Base-by-base conservation (phyloP, 1,140 invertebrate species). In the Caenorhabditis brenneri region DNA sequence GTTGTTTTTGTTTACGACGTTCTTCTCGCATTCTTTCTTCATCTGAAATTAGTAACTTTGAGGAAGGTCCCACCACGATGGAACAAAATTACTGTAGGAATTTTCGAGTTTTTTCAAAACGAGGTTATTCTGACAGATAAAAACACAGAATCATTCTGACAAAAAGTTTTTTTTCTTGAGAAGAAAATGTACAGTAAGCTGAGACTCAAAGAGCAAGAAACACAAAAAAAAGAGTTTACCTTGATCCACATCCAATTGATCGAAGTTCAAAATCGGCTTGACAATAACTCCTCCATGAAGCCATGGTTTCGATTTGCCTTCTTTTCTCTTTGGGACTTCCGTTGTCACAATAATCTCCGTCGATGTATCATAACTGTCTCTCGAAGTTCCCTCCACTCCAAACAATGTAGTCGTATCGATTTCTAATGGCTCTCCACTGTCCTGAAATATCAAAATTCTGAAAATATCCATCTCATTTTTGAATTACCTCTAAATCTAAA, bases 191-290 rank as follows among this genome's bases (percentile, higher is more conserved):
- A n/a, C n/a, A n/a, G n/a, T n/a, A n/a, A n/a, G n/a, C n/a, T n/a
- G n/a, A n/a, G n/a, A n/a, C n/a, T n/a, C n/a, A n/a, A n/a, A n/a
- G n/a, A n/a, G n/a, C n/a, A n/a, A n/a, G n/a, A n/a, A n/a, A n/a
- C n/a, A n/a, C n/a, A n/a, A n/a, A n/a, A n/a, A n/a, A n/a, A n/a
- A n/a, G n/a, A n/a, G n/a, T 1, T 55, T 55, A 74, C 65, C 65
- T 74, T 74, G 65, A 74, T 74, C 65, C 3, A 74, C 65, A 74
- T 74, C 65, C n/a, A 74, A 46, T 46, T 74, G 36, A 42, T 74
- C 65, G n/a, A 74, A 74, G 16, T 74, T 74, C 1, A 74, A 15
- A 74, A 74, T 74, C n/a, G 65, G 65, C 24, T 74, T 74, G n/a
- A 74, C 65, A 27, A 74, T 42, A 15, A 74, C 65, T 42, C 65